A percentile compares a stretch with the other conserved stretches of the same genome.
These are phyloP conservation scores for Heteromormyrus szaboi DNA, from an alignment of 2,797 vertebrate genomes.

Conservation along the genomic window DNA sequence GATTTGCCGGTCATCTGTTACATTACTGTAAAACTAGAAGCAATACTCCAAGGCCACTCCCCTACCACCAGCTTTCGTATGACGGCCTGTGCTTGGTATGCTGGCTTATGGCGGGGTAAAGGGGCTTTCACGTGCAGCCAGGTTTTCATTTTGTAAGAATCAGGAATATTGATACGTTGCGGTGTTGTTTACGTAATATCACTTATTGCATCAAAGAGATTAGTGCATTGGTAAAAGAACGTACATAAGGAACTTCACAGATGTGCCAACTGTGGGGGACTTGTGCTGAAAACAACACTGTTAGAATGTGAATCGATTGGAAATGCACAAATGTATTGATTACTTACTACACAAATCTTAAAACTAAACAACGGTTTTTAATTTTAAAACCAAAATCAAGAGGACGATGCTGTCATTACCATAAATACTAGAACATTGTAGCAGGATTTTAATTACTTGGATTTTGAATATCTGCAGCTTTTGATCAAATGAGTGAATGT, in stretches of 20 bases:
- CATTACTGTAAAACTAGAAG: background rate
- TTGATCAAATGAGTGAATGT: background rate
- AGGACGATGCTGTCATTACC: background rate
- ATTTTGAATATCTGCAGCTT: conserved; percentile 3
- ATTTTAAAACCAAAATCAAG: background rate
- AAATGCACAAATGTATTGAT: background rate
- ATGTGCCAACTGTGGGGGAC: background rate
- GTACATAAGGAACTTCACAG: background rate
- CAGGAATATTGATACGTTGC: background rate
- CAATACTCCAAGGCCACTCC: conserved; percentile 18
- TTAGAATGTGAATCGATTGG: background rate
- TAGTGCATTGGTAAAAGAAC: background rate
- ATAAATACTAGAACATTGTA: background rate
- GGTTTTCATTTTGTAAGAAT: background rate
- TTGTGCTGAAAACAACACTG: background rate
- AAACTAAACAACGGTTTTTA: background rate
- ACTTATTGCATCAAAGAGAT: background rate
- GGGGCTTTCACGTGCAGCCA: background rate
- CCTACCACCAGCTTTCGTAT: conserved; percentile 10
- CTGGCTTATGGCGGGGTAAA: background rate
- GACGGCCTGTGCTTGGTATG: background rate
- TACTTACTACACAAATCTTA: background rate
- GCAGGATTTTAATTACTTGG: background rate
- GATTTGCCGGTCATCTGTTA: background rate
- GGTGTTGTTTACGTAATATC: background rate